phyloP scores from a whole-genome alignment of 2,797 vertebrate species.

The Podarcis lilfordi region DNA sequence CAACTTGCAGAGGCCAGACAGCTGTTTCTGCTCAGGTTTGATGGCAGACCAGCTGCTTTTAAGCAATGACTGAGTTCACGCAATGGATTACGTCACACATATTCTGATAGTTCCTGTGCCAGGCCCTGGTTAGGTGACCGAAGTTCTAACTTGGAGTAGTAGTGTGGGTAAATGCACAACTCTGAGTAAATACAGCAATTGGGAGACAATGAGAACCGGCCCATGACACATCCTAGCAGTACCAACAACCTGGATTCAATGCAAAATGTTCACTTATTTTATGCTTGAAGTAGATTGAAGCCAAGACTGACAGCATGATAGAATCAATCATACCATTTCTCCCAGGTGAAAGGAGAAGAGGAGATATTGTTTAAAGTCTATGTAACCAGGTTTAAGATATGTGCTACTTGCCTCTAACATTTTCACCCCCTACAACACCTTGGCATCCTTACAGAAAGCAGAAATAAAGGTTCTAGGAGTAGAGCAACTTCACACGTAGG shows the following conservation, averaged over 20 bases:
- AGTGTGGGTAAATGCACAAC: not conserved
- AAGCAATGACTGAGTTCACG: not conserved
- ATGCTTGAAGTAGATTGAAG: not conserved
- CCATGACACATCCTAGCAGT: not conserved
- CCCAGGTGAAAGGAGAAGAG: not conserved
- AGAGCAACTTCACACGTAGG: not conserved
- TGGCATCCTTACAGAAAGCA: not conserved
- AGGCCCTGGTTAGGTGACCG: not conserved
- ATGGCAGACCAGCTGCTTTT: not conserved
- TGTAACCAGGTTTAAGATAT: not conserved
- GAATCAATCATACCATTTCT: not conserved
- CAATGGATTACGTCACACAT: not conserved
- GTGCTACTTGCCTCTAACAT: too few relatives aligned
- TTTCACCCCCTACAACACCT: not conserved
- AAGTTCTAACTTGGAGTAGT: not conserved
- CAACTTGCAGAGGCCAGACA: not conserved
- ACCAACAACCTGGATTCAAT: not conserved
- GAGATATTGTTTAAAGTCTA: not conserved
- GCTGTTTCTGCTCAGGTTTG: not conserved
- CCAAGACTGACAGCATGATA: not conserved
- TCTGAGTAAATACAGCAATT: too few relatives aligned
- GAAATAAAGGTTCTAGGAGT: not conserved
- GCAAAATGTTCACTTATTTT: not conserved
- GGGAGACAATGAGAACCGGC: not conserved
- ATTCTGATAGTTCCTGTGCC: not conserved